These are phyloP conservation scores for Telmatherina bonti DNA, from an alignment of 2,797 vertebrate species.

Conservation along the genomic window DNA sequence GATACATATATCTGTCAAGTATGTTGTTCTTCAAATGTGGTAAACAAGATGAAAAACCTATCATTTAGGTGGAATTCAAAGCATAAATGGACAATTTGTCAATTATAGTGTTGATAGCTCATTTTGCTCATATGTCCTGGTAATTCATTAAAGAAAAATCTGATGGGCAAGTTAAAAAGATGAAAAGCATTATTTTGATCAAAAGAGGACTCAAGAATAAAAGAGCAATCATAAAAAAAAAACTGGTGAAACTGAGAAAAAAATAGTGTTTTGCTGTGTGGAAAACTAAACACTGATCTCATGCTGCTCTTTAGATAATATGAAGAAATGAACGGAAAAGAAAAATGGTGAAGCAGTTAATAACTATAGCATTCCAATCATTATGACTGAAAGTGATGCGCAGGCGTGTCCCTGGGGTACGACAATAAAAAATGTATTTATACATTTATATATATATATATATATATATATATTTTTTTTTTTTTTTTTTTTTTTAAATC, in stretches of 20 bases:
- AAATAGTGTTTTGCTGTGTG: not conserved
- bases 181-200: too few species aligned
- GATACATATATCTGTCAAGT: too few species aligned
- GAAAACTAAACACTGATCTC: slow-evolving; percentile 3
- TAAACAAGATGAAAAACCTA: too few species aligned
- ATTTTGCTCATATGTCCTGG: too few species aligned
- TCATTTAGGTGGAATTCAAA: too few species aligned
- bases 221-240: not conserved
- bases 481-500: too few species aligned
- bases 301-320: not conserved
- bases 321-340: not conserved
- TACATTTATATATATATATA: too few species aligned
- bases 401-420: not conserved
- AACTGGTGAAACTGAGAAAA: too few species aligned
- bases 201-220: not conserved
- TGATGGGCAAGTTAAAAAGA: too few species aligned
- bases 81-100: not conserved
- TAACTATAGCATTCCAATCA: not conserved
- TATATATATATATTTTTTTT: too few species aligned
- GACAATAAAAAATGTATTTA: not conserved
- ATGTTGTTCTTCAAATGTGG: too few species aligned
- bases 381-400: not conserved
- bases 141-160: too few species aligned
- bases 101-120: not conserved
- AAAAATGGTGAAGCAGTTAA: not conserved